phyloP scores from a whole-genome alignment of 2,113 vertebrate genomes.

The Morone saxatilis region DNA sequence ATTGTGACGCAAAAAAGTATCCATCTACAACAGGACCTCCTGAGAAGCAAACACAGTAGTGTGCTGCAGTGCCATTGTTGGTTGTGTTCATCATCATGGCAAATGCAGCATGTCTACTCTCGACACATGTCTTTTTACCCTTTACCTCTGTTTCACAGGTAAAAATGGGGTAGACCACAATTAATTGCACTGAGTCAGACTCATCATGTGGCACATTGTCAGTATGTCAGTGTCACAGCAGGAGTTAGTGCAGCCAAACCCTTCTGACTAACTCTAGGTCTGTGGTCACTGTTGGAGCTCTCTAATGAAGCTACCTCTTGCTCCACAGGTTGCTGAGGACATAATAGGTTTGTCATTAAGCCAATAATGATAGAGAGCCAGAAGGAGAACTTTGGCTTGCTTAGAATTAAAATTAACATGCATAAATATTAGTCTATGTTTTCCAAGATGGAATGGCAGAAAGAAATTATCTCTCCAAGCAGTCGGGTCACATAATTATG shows the following conservation, averaged over 20 bases:
- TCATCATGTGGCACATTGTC: slow-evolving; percentile 20
- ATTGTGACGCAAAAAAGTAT: neutral
- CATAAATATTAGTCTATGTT: neutral
- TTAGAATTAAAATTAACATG: neutral
- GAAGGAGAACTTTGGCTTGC: neutral
- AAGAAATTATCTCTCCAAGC: neutral
- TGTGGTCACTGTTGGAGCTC: slow-evolving; percentile 10
- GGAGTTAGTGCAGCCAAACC: neutral
- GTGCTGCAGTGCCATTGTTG: neutral
- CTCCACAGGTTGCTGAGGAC: slow-evolving; percentile 21
- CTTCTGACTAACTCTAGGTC: slow-evolving; percentile 1
- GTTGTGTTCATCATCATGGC: neutral
- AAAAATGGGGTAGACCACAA: neutral
- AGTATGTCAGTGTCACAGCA: slow-evolving; percentile 13
- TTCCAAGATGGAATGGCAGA: neutral
- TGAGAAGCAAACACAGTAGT: neutral
- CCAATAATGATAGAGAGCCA: slow-evolving; percentile 12
- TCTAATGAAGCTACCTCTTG: neutral
- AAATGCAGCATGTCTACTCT: neutral
- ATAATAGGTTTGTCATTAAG: slow-evolving; percentile 27
- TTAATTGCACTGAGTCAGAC: slow-evolving; percentile 11
- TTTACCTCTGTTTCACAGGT: neutral
- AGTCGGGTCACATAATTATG: neutral
- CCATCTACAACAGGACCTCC: neutral
- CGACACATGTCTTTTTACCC: neutral